Evolutionary conservation across 2,888 invertebrate genomes (phyloP).

Genomic region (Nemurella pictetii): DNA sequence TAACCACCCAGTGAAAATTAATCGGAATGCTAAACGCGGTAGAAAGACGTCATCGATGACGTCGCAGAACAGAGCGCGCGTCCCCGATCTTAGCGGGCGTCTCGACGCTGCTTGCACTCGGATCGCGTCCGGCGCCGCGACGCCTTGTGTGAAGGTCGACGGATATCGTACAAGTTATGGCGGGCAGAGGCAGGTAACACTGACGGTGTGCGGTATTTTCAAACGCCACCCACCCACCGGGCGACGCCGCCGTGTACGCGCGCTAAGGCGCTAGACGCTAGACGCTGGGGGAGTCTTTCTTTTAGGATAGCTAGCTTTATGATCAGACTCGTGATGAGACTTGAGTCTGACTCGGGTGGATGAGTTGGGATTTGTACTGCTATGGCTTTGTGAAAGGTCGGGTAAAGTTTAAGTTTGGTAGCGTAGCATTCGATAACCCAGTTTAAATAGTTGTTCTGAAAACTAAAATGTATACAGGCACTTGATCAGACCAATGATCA

Average conservation of each 20-base stretch:
- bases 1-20: background rate
- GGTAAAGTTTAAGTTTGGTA: too few species aligned
- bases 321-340: too few species aligned
- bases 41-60: conserved; percentile 6
- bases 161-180: conserved; percentile 21
- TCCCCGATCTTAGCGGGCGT: background rate
- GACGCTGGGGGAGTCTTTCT: too few species aligned
- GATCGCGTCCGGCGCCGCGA: background rate
- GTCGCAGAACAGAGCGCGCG: background rate
- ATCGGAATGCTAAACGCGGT: background rate
- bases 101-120: background rate
- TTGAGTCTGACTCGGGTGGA: too few species aligned
- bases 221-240: conserved; percentile 17
- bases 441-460: too few species aligned
- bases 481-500: too few species aligned
- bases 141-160: conserved; percentile 21
- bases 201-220: conserved; percentile 13
- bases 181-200: conserved; percentile 26
- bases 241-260: background rate
- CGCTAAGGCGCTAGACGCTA: too few species aligned
- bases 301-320: too few species aligned
- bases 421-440: too few species aligned
- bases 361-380: too few species aligned
- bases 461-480: too few species aligned
- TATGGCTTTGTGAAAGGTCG: too few species aligned